Conservation (phyloP, 2,113 vertebrate species). For the Sceloporus undulatus region DNA sequence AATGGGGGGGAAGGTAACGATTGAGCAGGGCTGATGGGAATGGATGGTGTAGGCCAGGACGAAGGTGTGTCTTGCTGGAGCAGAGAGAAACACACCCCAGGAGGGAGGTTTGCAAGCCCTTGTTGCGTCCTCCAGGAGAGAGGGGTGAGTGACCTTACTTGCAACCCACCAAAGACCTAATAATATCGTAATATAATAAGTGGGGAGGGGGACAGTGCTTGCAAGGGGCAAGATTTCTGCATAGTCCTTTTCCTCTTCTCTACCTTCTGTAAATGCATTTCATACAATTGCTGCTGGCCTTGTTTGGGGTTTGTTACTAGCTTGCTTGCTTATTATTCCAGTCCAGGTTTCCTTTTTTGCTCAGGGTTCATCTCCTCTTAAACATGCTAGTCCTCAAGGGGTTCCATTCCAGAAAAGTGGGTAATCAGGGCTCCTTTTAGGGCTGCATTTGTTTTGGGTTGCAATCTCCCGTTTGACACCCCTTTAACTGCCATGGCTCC, state of each 20-base stretch:
- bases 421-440: too few relatives aligned
- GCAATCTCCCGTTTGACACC: too few relatives aligned
- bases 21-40: constrained; percentile 22
- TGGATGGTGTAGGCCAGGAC: constrained; percentile 4
- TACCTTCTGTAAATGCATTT: not conserved
- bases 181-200: not conserved
- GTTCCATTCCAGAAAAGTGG: not conserved
- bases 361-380: not conserved
- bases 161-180: not conserved
- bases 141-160: not conserved
- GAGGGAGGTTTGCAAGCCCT: not conserved
- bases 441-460: too few relatives aligned
- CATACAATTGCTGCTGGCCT: too few relatives aligned
- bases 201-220: not conserved
- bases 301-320: not conserved
- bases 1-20: not conserved
- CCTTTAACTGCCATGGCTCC: too few relatives aligned
- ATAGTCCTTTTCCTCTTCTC: too few relatives aligned
- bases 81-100: not conserved
- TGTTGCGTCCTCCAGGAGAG: too few relatives aligned
- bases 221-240: too few relatives aligned
- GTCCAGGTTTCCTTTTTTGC: not conserved
- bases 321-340: not conserved
- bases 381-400: not conserved
- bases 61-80: constrained; percentile 2